These are phyloP conservation scores for Drosophila merina DNA, from an alignment of 2,888 invertebrate species.

Conservation along the genomic window DNA sequence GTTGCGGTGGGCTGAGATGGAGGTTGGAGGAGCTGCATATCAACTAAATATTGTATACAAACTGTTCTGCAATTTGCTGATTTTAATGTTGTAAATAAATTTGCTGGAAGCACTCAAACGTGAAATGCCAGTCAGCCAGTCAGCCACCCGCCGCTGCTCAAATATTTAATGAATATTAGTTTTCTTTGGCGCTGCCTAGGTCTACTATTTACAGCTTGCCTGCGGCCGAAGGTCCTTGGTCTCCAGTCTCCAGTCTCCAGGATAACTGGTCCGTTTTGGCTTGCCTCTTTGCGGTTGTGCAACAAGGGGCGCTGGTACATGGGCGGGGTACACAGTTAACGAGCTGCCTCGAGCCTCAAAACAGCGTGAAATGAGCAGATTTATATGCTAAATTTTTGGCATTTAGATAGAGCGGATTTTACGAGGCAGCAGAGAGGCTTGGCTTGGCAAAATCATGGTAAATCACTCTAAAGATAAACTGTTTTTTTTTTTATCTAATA, in stretches of 20 bases:
- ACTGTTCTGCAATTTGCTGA: constrained; percentile 61
- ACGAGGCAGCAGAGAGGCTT: neutral
- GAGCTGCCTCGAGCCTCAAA: constrained; percentile 46
- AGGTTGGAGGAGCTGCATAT: constrained; percentile 8
- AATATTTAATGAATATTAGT: constrained; percentile 74
- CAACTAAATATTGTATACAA: constrained; percentile 42
- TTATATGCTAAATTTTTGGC: constrained; percentile 52
- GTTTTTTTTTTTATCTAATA: neutral
- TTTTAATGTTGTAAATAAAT: constrained; percentile 69
- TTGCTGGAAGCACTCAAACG: constrained; percentile 62
- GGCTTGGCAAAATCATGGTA: neutral
- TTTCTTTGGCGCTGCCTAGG: constrained; percentile 41
- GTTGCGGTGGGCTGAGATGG: constrained; percentile 18
- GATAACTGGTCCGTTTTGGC: constrained; percentile 6
- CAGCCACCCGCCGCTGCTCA: constrained; percentile 35
- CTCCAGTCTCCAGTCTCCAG: constrained; percentile 12
- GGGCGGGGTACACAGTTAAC: constrained; percentile 29
- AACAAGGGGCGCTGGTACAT: neutral
- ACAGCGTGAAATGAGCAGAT: constrained; percentile 53
- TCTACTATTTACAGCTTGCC: constrained; percentile 29
- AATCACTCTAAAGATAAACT: neutral
- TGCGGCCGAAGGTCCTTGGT: constrained; percentile 9
- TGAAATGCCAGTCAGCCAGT: constrained; percentile 36
- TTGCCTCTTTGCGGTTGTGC: constrained; percentile 32
- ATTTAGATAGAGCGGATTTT: constrained; percentile 40